Base-by-base conservation (phyloP, 2,113 vertebrate species). In the Hylia prasina region DNA sequence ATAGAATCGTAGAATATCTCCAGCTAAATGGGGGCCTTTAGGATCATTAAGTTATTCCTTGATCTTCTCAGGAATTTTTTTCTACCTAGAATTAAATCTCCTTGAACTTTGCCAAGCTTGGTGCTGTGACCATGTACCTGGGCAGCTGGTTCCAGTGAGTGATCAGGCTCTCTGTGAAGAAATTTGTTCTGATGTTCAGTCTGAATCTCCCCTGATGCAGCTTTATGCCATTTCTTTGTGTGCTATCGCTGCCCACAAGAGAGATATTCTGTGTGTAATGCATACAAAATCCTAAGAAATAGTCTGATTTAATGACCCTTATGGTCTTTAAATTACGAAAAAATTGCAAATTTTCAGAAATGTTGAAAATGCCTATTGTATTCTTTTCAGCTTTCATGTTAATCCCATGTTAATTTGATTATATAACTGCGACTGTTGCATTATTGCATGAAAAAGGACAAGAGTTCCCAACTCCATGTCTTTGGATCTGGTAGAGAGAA, bases 111-210 rank as follows among this genome's bases (percentile, higher is more conserved):
- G 16, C 11, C 10, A 65, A 27, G 1, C 6, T 68, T 69, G 13
- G 2, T 69, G 37, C 6, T 6, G 0, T 24, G 64, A 47, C 20
- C 20, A 25, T 4, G 1, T 22, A 7, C 10, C 9, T 58, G 33
- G 23, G 4, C 4, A 81, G 3, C 4, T 13, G 44, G 11, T 60
- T 80, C 22, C 47, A 68, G 17, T 27, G 56, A 40, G 16, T 1
- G 7, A 28, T 11, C 7, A 40, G 5, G 2, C 4, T 71, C 31
- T 76, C 17, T 25, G 24, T 25, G 25, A 77, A 50, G 13, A 63
- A 18, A 2, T 39, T 54, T 64, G 35, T 33, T 35, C 11, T 63
- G 23, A 33, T 66, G 15, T 24, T 40, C 24, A 48, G 2, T 44
- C 5, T 78, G 54, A 90, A 51, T 54, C 65, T 84, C 13, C 20